These are phyloP conservation scores for Ophion slaviceki DNA, from an alignment of 2,888 invertebrate genomes.

Conservation along the genomic window DNA sequence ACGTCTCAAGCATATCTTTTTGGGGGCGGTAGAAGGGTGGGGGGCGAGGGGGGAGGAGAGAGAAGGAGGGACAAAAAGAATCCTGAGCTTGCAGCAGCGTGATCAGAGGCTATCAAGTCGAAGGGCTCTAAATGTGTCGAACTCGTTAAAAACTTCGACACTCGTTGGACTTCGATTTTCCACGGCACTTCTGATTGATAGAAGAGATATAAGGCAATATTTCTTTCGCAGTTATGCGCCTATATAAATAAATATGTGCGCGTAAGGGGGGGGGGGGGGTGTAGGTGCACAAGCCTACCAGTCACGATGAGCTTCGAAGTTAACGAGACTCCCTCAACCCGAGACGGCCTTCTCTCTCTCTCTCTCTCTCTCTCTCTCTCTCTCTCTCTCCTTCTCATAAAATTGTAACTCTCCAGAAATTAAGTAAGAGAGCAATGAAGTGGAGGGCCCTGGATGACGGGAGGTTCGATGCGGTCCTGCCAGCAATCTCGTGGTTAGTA, in stretches of 20 bases:
- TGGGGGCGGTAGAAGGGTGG: too few relatives aligned
- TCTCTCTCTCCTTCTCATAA: neutral
- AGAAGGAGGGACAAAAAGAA: neutral
- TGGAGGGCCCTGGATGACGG: neutral
- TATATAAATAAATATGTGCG: neutral
- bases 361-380: neutral
- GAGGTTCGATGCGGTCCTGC: neutral
- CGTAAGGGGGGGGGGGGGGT: too few relatives aligned
- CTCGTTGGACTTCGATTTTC: slow-evolving; percentile 67
- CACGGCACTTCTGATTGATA: slow-evolving; percentile 62
- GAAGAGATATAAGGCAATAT: slow-evolving; percentile 44
- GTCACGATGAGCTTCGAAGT: too few relatives aligned
- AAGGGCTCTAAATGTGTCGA: slow-evolving; percentile 67
- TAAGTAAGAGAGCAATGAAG: neutral
- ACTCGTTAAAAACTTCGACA: slow-evolving; percentile 69
- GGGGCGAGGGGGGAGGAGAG: slow-evolving; percentile 13
- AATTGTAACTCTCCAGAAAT: neutral
- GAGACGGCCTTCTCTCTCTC: neutral
- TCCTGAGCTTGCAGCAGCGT: slow-evolving; percentile 42
- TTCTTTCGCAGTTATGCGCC: neutral
- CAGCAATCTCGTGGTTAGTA: neutral
- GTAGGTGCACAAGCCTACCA: too few relatives aligned
- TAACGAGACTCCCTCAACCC: too few relatives aligned
- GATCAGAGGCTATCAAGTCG: slow-evolving; percentile 68
- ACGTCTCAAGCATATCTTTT: too few relatives aligned